Base-by-base conservation (phyloP, 2,113 vertebrate species). In the Campylorhamphus procurvoides region DNA sequence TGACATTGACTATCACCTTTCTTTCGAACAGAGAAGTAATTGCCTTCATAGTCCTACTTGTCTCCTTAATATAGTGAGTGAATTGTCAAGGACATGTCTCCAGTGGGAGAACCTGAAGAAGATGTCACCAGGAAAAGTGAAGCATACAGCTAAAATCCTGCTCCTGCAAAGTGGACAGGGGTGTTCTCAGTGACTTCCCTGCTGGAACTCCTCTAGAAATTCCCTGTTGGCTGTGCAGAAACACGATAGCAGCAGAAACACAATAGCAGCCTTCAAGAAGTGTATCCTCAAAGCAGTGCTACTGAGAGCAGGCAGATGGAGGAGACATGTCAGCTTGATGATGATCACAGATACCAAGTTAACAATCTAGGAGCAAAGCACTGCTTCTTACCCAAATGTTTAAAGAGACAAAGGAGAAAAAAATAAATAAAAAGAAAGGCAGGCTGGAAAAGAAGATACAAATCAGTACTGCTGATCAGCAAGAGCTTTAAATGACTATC, bases 331-430 rank as follows among this genome's bases (percentile, higher is more conserved):
- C 14, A 14, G 37, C 78, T 94, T 76, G 87, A 75, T 67, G 79
- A 81, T 88, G 73, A 81, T 29, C 78, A 52, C 90, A 96, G 92
- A 90, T 94, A 91, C 89, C 91, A 97, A 89, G 72, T 84, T 93
- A 92, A 56, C 86, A 78, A 56, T 67, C 53, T 58, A 89, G 44
- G 79, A 90, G 40, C 52, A 27, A 64, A 83, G 83, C 56, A 93
- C 77, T 71, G 72, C 60, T 89, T 81, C 83, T 90, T 81, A 69
- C 46, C 42, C 75, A 87, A 90, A 80, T 84, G 62, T 84, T 72
- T 92, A 46, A 86, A 55, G 42, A 58, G 28, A 29, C 8, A 5
- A 20, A 50, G 25, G 33, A 35, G 10, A 52, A 19, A 44, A 33
- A 31, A 10, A 18, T 24, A 31, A 24, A 12, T 42, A 9, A 16